Conservation (phyloP, 2,888 invertebrate species). For the Drosophila neonasuta region DNA sequence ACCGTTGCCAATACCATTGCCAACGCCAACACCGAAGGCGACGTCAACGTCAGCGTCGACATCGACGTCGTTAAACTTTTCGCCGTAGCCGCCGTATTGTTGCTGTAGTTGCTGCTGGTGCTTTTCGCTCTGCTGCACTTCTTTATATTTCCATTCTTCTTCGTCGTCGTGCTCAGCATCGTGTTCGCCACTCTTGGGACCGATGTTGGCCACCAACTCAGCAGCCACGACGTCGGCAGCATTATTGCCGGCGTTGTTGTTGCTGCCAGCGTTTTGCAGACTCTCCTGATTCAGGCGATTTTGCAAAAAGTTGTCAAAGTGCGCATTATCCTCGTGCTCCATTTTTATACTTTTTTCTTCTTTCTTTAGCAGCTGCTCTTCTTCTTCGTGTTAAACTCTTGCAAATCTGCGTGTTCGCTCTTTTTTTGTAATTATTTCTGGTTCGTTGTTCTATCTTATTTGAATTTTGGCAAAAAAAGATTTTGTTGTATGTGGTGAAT, state of each 20-base stretch:
- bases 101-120: conserved; percentile 54
- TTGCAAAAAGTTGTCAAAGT: conserved; percentile 74
- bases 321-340: conserved; percentile 80
- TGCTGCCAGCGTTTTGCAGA: conserved; percentile 71
- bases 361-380: conserved; percentile 22
- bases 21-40: conserved; percentile 29
- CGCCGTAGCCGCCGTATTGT: conserved; percentile 57
- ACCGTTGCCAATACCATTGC: conserved; percentile 40
- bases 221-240: conserved; percentile 54
- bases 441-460: conserved; percentile 29
- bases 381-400: conserved; percentile 26
- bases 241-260: conserved; percentile 47
- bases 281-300: conserved; percentile 72
- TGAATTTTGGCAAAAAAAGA: conserved; percentile 42
- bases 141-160: conserved; percentile 94
- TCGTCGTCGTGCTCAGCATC: conserved; percentile 82
- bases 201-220: conserved; percentile 64
- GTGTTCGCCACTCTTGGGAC: conserved; percentile 73
- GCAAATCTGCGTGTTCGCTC: conserved; percentile 39
- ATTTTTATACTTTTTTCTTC: conserved; percentile 52
- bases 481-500: conserved; percentile 1
- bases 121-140: conserved; percentile 84
- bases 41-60: conserved; percentile 36
- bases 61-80: conserved; percentile 51
- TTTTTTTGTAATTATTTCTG: conserved; percentile 9